Evolutionary conservation across 2,888 invertebrate genomes (phyloP).

Genomic region (Cepaea hortensis): DNA sequence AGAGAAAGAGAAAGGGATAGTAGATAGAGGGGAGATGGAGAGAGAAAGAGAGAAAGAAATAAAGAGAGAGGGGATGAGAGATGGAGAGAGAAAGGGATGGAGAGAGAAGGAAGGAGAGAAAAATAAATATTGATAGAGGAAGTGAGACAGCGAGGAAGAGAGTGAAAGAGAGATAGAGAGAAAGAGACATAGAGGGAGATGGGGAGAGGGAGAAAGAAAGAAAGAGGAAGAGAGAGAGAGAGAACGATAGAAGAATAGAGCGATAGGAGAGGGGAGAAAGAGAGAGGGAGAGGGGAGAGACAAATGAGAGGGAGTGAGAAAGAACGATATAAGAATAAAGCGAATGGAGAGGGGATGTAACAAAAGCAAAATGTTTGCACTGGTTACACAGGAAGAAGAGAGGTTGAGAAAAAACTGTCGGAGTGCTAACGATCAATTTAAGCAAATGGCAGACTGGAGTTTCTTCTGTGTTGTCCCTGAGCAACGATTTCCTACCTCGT

Average conservation of each 20-base stretch:
- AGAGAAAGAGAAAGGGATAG: neutral
- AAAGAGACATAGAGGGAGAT: neutral
- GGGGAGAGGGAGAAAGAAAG: neutral
- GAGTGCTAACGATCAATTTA: no score
- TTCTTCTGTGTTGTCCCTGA: no score
- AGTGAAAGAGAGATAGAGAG: neutral
- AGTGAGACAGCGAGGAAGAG: neutral
- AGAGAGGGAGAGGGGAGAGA: neutral
- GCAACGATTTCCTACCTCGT: no score
- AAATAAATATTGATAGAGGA: neutral
- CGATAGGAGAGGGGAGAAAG: neutral
- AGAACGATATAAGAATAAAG: no score
- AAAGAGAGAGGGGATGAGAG: no score
- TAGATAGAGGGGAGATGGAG: neutral
- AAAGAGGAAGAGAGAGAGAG: neutral
- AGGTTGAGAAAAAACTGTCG: no score
- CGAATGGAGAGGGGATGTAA: no score
- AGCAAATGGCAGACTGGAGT: no score
- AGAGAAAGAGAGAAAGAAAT: neutral
- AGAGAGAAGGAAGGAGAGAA: neutral
- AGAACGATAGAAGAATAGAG: neutral
- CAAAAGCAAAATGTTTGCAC: no score
- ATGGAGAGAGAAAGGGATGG: no score
- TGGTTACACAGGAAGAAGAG: no score
- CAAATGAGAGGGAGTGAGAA: neutral